phyloP scores from a whole-genome alignment of 2,888 invertebrate species.

The Tipula confusa region DNA sequence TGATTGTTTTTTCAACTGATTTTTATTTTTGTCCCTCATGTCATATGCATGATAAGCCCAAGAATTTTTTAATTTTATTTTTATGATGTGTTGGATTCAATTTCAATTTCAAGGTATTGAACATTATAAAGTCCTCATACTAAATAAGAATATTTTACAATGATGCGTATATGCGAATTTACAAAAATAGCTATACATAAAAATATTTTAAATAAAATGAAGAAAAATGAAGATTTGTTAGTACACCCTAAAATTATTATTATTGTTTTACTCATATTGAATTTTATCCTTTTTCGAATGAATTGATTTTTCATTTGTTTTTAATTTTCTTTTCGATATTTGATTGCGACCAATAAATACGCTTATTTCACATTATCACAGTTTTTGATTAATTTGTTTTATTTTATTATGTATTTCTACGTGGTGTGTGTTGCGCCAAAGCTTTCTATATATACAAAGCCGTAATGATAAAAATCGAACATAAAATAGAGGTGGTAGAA shows the following conservation, averaged over 20 bases:
- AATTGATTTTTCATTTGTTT: not conserved
- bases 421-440: too few species aligned
- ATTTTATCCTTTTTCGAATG: not conserved
- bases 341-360: not conserved
- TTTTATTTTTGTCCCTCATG: constrained; percentile 29
- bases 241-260: not conserved
- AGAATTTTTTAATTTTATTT: constrained; percentile 21
- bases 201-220: not conserved
- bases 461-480: too few species aligned
- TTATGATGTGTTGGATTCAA: constrained; percentile 29
- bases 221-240: not conserved
- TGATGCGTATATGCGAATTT: not conserved
- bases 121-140: constrained; percentile 30
- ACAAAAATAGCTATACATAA: not conserved
- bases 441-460: too few species aligned
- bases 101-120: constrained; percentile 33
- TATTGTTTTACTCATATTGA: not conserved
- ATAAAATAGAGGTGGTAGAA: too few species aligned
- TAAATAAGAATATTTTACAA: not conserved
- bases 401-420: not conserved
- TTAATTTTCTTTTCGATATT: not conserved
- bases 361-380: not conserved
- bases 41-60: constrained; percentile 31
- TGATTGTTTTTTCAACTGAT: not conserved
- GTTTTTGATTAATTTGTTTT: constrained; percentile 3